Evolutionary conservation across 2,888 invertebrate genomes (phyloP).

Genomic region (Chironomus riparius): DNA sequence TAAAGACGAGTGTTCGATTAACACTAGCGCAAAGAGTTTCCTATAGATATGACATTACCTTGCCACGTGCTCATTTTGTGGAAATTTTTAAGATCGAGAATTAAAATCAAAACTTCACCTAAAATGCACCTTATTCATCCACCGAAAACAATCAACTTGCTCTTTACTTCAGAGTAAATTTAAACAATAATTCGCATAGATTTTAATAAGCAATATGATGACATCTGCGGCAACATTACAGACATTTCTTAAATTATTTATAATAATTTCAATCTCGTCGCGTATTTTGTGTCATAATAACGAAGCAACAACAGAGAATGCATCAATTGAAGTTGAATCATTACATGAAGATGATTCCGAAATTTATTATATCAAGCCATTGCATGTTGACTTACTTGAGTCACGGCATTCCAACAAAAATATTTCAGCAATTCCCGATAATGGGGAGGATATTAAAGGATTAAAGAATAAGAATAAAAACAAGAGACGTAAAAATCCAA

Average conservation of each 20-base stretch:
- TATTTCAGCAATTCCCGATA: background rate
- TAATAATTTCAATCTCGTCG: background rate
- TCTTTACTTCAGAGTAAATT: background rate
- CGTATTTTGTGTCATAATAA: background rate
- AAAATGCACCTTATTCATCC: too few relatives aligned
- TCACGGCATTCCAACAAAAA: background rate
- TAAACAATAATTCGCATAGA: too few relatives aligned
- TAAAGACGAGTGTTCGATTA: too few relatives aligned
- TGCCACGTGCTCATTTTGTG: too few relatives aligned
- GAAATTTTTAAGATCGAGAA: too few relatives aligned
- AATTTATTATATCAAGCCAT: slow-evolving; percentile 10
- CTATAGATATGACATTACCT: too few relatives aligned
- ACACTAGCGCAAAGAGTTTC: too few relatives aligned
- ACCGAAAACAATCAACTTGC: too few relatives aligned
- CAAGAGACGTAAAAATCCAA: slow-evolving; percentile 27
- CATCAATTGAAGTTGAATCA: background rate
- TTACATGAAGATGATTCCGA: background rate
- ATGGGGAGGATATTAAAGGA: background rate
- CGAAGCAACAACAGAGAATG: background rate
- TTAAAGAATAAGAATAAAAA: background rate
- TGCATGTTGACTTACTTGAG: background rate
- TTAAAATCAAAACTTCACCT: too few relatives aligned
- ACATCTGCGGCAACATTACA: background rate
- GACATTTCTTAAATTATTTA: background rate
- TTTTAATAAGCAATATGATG: background rate